Evolutionary conservation across 2,888 invertebrate species (phyloP), one percentile per base, ranked within the genome.

Genomic region (Hemicrepidius hirtus): DNA sequence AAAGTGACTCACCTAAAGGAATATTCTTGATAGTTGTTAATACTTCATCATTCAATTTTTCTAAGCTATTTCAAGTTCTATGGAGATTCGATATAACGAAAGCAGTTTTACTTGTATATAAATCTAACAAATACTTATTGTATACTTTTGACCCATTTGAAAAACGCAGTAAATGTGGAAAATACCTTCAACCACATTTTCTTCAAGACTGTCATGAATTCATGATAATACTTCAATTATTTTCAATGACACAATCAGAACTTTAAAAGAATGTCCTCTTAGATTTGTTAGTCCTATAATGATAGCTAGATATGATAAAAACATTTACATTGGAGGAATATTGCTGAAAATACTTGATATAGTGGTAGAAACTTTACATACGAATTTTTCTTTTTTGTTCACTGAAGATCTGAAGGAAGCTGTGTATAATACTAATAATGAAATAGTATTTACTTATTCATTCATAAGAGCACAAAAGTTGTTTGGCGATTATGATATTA

Each of bases 51-150:
- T 1, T 2, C 3, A 21, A 21, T 49, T 1, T 21, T 2, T 16
- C 10, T 4, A 13, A 53, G 6, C 2, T 28, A 28, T 53, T 53
- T 53, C n/a, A 32, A 13, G 3, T 13, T 13, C 13, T 53, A 6
- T 53, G 53, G 53, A 53, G 13, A 3, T 53, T 53, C 1, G 53
- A 28, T 6, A 53, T 53, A 28, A 32, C 16, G 12, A 24, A 53
- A 4, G 20, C 10, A n/a, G 7, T 53, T 32, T 3, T 50, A 18
- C 18, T 46, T 6, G n/a, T 50, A 4, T 1, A 3, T 20, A 46
- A 2, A 13, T 2, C 20, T 46, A 16, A 20, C 9, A 20, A 2
- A 46, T 20, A 24, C 49, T n/a, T 24, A 21, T 13, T 41, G 41
- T 16, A 41, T 41, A 41, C 41, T 4, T n/a, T 6, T 10, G 2